These are phyloP conservation scores for Mallotus villosus DNA, from an alignment of 2,797 vertebrate genomes.

Conservation along the genomic window DNA sequence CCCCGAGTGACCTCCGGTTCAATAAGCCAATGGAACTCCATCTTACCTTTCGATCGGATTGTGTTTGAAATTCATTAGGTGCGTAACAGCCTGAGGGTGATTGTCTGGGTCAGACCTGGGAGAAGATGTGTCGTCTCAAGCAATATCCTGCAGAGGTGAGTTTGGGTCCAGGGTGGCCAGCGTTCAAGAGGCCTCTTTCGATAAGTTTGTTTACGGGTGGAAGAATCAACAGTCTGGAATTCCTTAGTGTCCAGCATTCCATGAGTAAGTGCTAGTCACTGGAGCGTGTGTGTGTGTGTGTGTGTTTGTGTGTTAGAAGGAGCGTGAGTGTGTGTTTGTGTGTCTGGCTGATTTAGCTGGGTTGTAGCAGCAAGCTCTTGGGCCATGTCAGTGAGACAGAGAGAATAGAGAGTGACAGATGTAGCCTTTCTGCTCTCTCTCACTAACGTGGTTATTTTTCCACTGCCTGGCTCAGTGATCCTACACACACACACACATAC, in stretches of 20 bases:
- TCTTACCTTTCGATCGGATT: conserved; percentile 56
- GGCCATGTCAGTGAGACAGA: conserved; percentile 62
- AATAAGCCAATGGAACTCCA: conserved; percentile 51
- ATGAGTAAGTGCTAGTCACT: conserved; percentile 9
- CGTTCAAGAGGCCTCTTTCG: conserved; percentile 37
- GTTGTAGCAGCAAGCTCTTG: conserved; percentile 55
- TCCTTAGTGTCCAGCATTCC: conserved; percentile 35
- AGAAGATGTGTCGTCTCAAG: conserved; percentile 60
- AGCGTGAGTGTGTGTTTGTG: conserved; percentile 8
- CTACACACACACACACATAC: conserved; percentile 23
- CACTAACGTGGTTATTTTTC: conserved; percentile 79
- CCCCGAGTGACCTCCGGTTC: conserved; percentile 45
- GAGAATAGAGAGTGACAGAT: conserved; percentile 81
- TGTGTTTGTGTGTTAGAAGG: not conserved
- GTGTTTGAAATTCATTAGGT: conserved; percentile 69
- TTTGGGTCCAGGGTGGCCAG: conserved; percentile 48
- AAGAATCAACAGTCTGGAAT: conserved; percentile 46
- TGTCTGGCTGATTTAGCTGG: conserved; percentile 43
- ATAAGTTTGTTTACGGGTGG: conserved; percentile 36
- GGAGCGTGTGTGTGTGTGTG: not conserved
- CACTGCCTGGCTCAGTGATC: conserved; percentile 65
- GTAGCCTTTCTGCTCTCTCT: conserved; percentile 78
- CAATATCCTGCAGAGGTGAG: conserved; percentile 62
- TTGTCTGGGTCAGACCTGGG: conserved; percentile 65
- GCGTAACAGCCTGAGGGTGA: conserved; percentile 63